phyloP scores from a whole-genome alignment of 2,113 vertebrate species.

The Gasterosteus nipponicus region DNA sequence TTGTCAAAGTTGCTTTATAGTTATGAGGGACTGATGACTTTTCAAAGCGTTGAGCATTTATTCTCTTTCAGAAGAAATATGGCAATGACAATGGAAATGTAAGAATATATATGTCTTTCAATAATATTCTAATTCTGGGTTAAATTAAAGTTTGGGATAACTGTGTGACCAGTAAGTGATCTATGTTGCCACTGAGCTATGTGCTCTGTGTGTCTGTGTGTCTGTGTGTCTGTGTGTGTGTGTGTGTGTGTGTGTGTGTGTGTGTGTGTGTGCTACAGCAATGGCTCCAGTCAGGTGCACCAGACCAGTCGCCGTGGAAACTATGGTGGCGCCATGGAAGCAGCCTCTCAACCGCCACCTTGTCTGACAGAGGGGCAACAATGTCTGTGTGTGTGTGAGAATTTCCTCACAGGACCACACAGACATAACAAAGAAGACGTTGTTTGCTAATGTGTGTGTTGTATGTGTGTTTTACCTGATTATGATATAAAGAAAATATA shows the following conservation, averaged over 20 bases:
- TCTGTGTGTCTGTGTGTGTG: background rate
- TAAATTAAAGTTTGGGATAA: background rate
- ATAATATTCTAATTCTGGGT: background rate
- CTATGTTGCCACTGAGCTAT: background rate
- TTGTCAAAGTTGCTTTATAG: background rate
- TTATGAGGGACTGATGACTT: background rate
- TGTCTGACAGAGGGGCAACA: constrained; percentile 42
- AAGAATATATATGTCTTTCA: background rate
- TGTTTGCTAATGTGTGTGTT: no score
- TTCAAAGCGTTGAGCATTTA: background rate
- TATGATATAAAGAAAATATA: background rate
- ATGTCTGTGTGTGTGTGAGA: constrained; percentile 26
- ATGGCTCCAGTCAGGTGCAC: constrained; percentile 27
- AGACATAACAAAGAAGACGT: no score
- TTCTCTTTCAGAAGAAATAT: background rate
- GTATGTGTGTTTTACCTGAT: no score
- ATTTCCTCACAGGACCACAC: no score
- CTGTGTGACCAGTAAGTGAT: background rate
- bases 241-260: background rate
- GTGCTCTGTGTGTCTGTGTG: background rate
- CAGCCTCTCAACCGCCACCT: constrained; percentile 54
- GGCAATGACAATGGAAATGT: background rate
- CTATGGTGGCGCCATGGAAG: constrained; percentile 31
- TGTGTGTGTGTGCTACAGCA: background rate
- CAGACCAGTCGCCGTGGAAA: constrained; percentile 50